Evolutionary conservation across 2,797 vertebrate species (phyloP), one percentile per base, ranked within the genome.

Genomic region (Poecilia wingei): DNA sequence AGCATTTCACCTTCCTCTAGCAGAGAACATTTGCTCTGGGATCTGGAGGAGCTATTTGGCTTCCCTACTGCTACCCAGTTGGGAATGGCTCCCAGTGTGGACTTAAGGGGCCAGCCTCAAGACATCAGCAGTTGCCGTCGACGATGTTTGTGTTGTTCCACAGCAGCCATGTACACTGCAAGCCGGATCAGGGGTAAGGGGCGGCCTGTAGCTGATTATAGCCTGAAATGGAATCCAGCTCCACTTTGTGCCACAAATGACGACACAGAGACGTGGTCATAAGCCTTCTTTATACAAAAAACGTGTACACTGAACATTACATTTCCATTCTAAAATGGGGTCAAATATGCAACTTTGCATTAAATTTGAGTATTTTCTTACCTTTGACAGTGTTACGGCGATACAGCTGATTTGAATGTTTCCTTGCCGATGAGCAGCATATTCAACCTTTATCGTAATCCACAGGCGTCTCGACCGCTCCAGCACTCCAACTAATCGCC

Each of bases 401-500:
- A 73, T 47, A n/a, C 9, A 4, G 6, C 3, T 7, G 33, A 82
- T 49, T 18, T 46, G 22, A 3, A n/a, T 75, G 25, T 82, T 72
- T 78, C 68, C 47, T 39, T 33, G 41, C 71, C 2, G 43, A 79
- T 74, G 59, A 83, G 75, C 39, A 57, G 78, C 82, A 78, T 55
- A 49, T 25, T 79, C 61, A 51, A 46, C 25, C 46, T 79, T 90
- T 89, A 90, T 92, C 82, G 71, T 22, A 47, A 72, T 53, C 80
- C 89, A 87, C 86, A 91, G 82, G 76, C 68, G 75, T 59, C 74
- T 83, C 70, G 0, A 53, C 61, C 79, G 72, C 82, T 78, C 64
- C 71, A 61, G 43, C 46, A 49, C 80, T 74, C 31, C 2, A 45
- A 45, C 74, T 93, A 89, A 92, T 92, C 87, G 74, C 55, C 33